Evolutionary conservation across 2,888 invertebrate genomes (phyloP), one percentile per base, ranked within the genome.

Genomic region (Alentia gelatinosa): DNA sequence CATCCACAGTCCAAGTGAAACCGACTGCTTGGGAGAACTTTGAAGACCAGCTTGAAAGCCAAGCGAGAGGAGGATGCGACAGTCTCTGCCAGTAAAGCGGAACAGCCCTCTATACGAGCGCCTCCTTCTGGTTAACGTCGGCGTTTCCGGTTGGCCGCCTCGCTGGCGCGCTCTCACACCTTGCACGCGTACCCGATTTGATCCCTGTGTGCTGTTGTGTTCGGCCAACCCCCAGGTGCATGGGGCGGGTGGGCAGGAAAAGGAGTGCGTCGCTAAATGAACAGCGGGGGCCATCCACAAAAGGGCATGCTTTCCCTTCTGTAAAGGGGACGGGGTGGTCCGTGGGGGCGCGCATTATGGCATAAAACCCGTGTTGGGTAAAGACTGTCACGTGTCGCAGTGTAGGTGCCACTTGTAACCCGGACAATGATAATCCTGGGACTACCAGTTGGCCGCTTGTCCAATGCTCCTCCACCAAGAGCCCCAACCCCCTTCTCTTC

Each of bases 61-160:
- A 1, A 35, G 37, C 79, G 37, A 26, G 30, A 33, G 15, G 79
- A n/a, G 39, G 37, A 79, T 35, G 79, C 79, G 68, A 68, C 79
- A 19, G n/a, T 5, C 63, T 15, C 74, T 33, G 30, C 30, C 74
- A 33, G 74, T 39, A 79, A 37, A 35, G 39, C 15, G 39, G 79
- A 35, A 79, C 47, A 19, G 47, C 79, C 68, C n/a, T 68, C 68
- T 30, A 68, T 68, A n/a, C n/a, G 68, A 68, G 3, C 68, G 19
- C 19, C 12, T 56, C 56, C n/a, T n/a, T 56, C 68, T 68, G 68
- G 37, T 37, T 26, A 19, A 12, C n/a, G 63, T 63, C 15, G 4
- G 79, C 35, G 35, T 79, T 79, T 79, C 79, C 79, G 39, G 37
- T 39, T n/a, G 79, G 79, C 79, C 79, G 79, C 79, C 39, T 23